Evolutionary conservation across 2,888 invertebrate species (phyloP).

Genomic region (Drosophila silvestris): DNA sequence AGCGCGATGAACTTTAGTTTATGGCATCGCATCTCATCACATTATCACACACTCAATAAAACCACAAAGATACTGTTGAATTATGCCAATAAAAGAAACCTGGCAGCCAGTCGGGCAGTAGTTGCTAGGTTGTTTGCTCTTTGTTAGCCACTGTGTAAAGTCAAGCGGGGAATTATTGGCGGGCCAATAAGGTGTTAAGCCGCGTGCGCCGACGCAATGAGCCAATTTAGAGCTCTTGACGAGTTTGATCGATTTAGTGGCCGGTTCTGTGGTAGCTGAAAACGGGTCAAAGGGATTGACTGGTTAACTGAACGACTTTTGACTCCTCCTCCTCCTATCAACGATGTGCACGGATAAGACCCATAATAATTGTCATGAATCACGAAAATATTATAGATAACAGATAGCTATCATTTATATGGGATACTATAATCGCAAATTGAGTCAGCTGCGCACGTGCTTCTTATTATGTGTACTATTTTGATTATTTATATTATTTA

Average conservation of each 20-base stretch:
- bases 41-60: constrained; percentile 26
- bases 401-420: neutral
- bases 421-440: neutral
- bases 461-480: neutral
- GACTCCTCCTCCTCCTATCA: neutral
- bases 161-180: neutral
- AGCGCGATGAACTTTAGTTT: neutral
- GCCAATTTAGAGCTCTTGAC: constrained; percentile 19
- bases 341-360: constrained; percentile 35
- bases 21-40: neutral
- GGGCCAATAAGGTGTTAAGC: constrained; percentile 21
- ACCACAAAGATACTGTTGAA: constrained; percentile 14
- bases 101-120: constrained; percentile 1
- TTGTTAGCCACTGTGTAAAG: constrained; percentile 41
- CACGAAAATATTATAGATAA: neutral
- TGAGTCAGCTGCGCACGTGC: constrained; percentile 19
- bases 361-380: constrained; percentile 11
- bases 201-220: constrained; percentile 41
- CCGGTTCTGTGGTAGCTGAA: neutral
- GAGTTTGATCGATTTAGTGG: constrained; percentile 38
- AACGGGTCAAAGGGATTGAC: neutral
- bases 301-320: neutral
- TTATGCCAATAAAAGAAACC: constrained; percentile 43
- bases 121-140: constrained; percentile 17
- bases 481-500: neutral